phyloP scores from a whole-genome alignment of 2,888 invertebrate species.

The Caenorhabditis parvicauda region DNA sequence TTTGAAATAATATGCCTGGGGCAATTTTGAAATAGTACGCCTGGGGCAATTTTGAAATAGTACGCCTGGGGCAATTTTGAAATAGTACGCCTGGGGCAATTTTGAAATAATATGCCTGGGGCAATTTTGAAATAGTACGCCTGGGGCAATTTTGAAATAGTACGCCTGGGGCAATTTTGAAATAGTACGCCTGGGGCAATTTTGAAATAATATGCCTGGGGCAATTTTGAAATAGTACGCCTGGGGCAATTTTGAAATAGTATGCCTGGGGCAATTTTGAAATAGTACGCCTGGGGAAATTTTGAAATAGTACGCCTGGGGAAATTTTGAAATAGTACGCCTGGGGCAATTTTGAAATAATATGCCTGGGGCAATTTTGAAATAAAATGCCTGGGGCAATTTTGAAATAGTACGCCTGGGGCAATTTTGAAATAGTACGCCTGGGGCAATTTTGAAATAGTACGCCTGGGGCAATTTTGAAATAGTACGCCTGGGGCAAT shows the following conservation, averaged over 20 bases:
- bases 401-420: conserved; percentile 18
- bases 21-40: background rate
- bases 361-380: background rate
- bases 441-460: background rate
- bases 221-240: background rate
- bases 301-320: too few relatives aligned
- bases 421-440: background rate
- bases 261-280: background rate
- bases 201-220: too few relatives aligned
- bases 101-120: conserved; percentile 19
- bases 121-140: background rate
- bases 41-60: background rate
- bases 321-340: background rate
- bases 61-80: background rate
- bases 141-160: background rate
- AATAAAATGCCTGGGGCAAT: background rate
- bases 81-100: background rate
- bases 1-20: too few relatives aligned
- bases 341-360: background rate
- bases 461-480: too few relatives aligned
- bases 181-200: too few relatives aligned
- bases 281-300: too few relatives aligned
- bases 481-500: too few relatives aligned
- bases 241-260: background rate
- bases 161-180: too few relatives aligned